Conservation (phyloP, 2,888 invertebrate genomes). For the Anagyrus pseudococci region DNA sequence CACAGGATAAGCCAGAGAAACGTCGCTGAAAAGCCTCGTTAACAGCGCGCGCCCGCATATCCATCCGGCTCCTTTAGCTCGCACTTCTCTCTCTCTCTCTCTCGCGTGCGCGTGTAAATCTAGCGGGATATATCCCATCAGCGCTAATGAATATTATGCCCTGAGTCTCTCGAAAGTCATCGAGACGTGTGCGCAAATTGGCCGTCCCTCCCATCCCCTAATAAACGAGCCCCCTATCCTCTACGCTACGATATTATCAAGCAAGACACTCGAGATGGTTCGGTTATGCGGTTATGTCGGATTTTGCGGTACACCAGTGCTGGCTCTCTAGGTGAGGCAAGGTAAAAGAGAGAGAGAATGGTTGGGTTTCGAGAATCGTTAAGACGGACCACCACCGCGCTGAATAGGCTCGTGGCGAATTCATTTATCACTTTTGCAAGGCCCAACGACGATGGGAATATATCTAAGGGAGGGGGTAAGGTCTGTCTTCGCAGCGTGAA, state of each 20-base stretch:
- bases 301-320: constrained; percentile 11
- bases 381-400: not conserved
- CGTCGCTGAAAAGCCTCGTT: too few species aligned
- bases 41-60: too few species aligned
- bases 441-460: too few species aligned
- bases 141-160: constrained; percentile 9
- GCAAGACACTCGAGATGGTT: constrained; percentile 22
- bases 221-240: constrained; percentile 12
- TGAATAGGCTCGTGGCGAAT: constrained; percentile 46
- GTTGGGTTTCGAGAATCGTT: not conserved
- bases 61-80: too few species aligned
- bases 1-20: too few species aligned
- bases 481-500: too few species aligned
- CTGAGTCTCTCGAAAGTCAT: constrained; percentile 25
- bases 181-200: constrained; percentile 25
- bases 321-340: too few species aligned
- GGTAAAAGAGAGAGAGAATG: too few species aligned
- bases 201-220: constrained; percentile 16
- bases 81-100: too few species aligned
- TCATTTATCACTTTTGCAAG: constrained; percentile 60
- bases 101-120: not conserved
- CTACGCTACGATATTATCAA: constrained; percentile 16
- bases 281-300: constrained; percentile 30
- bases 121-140: not conserved
- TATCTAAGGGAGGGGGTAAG: too few species aligned